Conservation (phyloP, 2,797 vertebrate species). For the Macropus fuliginosus region DNA sequence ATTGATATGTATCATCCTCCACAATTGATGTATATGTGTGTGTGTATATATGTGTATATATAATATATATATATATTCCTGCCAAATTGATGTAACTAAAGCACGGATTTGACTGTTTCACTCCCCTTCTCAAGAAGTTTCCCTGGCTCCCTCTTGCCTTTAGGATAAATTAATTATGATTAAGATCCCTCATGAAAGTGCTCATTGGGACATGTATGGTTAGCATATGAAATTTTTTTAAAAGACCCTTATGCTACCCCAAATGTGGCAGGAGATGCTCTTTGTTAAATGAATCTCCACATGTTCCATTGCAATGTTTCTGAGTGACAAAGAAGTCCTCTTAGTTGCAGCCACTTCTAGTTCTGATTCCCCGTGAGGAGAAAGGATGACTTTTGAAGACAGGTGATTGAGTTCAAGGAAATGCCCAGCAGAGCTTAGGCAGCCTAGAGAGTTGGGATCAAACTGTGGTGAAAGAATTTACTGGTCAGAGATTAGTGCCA, state of each 20-base stretch:
- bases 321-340: neutral
- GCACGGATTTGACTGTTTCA: neutral
- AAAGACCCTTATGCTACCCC: neutral
- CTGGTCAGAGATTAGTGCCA: neutral
- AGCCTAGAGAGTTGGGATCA: neutral
- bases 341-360: neutral
- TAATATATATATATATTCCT: neutral
- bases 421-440: neutral
- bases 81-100: neutral
- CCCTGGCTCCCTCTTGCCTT: neutral
- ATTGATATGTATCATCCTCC: no score
- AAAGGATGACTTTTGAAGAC: neutral
- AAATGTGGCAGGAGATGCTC: neutral
- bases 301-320: neutral
- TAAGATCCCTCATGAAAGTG: neutral
- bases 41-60: neutral
- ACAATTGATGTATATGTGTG: no score
- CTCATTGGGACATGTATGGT: neutral
- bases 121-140: neutral
- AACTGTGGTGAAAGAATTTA: neutral
- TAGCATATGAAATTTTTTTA: neutral
- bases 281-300: neutral
- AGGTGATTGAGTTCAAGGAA: neutral
- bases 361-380: neutral
- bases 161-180: neutral